Evolutionary conservation across 2,113 vertebrate genomes (phyloP).

Genomic region (Xiphophorus maculatus): DNA sequence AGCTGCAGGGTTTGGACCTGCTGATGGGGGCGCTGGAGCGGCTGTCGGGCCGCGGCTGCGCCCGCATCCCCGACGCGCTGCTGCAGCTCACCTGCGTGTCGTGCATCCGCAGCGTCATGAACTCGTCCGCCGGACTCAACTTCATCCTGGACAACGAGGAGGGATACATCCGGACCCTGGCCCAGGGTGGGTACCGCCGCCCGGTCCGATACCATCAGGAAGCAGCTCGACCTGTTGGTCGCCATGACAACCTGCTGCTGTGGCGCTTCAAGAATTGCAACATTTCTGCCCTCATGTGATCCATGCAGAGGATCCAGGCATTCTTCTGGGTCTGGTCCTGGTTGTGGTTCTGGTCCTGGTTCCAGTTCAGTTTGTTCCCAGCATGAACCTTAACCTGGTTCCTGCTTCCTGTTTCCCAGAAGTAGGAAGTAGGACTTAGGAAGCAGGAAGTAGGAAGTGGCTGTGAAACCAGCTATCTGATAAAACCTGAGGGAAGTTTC

Average conservation of each 20-base stretch:
- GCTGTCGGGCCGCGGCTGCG: conserved; percentile 86
- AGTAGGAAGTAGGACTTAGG: background rate
- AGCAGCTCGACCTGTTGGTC: background rate
- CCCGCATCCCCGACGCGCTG: conserved; percentile 86
- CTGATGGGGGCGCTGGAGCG: conserved; percentile 90
- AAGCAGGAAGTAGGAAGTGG: too few relatives aligned
- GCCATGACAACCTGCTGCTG: background rate
- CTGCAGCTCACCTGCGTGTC: conserved; percentile 91
- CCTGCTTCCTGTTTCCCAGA: background rate
- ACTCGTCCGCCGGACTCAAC: conserved; percentile 86
- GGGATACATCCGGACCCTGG: conserved; percentile 89
- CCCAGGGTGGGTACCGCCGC: conserved; percentile 78
- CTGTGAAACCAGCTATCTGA: too few relatives aligned
- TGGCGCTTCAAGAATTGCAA: background rate
- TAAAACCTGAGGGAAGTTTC: too few relatives aligned
- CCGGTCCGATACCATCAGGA: background rate
- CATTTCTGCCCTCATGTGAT: background rate
- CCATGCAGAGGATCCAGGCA: too few relatives aligned
- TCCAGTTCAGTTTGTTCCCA: background rate
- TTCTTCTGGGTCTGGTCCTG: background rate
- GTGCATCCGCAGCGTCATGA: conserved; percentile 90
- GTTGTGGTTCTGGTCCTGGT: too few relatives aligned
- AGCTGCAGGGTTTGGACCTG: conserved; percentile 89
- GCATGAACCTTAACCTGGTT: too few relatives aligned
- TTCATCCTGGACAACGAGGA: conserved; percentile 90